These are phyloP conservation scores for Pocillopora grandis DNA, from an alignment of 92 coral and sea anemone species.

Conservation along the genomic window DNA sequence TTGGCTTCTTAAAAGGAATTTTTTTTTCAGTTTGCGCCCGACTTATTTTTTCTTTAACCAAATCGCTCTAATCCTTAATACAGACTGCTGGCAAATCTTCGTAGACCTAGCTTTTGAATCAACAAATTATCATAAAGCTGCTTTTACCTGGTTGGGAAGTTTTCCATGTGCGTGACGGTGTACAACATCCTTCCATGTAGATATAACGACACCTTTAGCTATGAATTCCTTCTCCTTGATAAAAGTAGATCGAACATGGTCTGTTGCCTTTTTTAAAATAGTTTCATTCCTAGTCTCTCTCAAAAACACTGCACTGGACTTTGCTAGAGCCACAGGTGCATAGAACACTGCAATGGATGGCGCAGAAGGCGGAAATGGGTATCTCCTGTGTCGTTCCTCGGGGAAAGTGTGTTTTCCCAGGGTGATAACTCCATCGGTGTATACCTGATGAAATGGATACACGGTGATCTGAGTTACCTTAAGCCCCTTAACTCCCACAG, in stretches of 20 bases:
- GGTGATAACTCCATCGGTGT: slow-evolving; percentile 76
- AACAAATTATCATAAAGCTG: not conserved
- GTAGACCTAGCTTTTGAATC: too few relatives aligned
- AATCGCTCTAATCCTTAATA: too few relatives aligned
- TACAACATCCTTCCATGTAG: slow-evolving; percentile 76
- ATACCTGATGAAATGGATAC: slow-evolving; percentile 56
- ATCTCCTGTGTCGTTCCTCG: slow-evolving; percentile 54
- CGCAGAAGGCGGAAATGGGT: slow-evolving; percentile 54
- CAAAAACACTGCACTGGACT: slow-evolving; percentile 56
- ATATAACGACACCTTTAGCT: slow-evolving; percentile 81
- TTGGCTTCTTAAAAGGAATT: too few relatives aligned
- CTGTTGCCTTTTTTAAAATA: slow-evolving; percentile 63
- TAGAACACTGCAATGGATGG: slow-evolving; percentile 79
- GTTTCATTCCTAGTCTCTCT: slow-evolving; percentile 62
- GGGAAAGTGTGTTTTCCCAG: slow-evolving; percentile 51
- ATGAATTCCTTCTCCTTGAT: slow-evolving; percentile 52
- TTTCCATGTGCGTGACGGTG: slow-evolving; percentile 43
- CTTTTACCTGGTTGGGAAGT: slow-evolving; percentile 57
- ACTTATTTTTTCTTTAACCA: too few relatives aligned
- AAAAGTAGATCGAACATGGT: slow-evolving; percentile 71
- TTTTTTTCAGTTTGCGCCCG: too few relatives aligned
- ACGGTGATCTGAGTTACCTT: too few relatives aligned
- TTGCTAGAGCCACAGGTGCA: slow-evolving; percentile 52
- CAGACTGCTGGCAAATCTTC: too few relatives aligned
- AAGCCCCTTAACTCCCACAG: too few relatives aligned